Evolutionary conservation across 2,797 vertebrate species (phyloP).

Genomic region (Avahi laniger): DNA sequence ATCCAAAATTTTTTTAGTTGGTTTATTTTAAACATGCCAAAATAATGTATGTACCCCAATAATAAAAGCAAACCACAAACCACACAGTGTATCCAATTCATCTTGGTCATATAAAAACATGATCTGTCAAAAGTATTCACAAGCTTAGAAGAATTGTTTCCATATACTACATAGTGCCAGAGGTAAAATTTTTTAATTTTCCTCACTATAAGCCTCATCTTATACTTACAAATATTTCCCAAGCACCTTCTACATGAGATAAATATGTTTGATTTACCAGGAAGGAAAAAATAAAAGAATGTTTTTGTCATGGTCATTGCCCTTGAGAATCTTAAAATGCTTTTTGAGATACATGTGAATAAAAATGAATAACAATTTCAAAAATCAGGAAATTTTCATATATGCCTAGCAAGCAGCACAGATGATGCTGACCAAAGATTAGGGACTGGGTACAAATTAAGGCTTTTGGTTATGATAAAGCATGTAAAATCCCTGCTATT

Average conservation of each 20-base stretch:
- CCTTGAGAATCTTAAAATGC: background rate
- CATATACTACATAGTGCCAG: background rate
- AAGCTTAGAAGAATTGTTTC: slow-evolving; percentile 18
- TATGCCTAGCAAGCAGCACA: background rate
- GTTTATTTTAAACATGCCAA: background rate
- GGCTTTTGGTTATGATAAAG: background rate
- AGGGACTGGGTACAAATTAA: background rate
- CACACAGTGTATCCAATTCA: background rate
- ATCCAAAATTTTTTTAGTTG: background rate
- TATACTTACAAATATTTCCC: background rate
- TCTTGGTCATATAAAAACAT: background rate
- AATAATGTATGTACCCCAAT: background rate
- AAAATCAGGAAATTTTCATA: background rate
- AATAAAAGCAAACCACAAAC: slow-evolving; percentile 1
- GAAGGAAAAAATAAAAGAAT: background rate
- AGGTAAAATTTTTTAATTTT: background rate
- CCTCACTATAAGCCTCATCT: background rate
- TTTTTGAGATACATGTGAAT: background rate
- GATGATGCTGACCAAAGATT: background rate
- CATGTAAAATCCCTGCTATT: background rate
- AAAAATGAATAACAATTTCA: background rate
- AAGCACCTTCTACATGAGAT: background rate
- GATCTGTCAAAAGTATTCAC: background rate
- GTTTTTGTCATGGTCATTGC: background rate
- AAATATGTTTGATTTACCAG: background rate